Evolutionary conservation across 2,113 vertebrate species (phyloP).

Genomic region (Myotis lucifugus): DNA sequence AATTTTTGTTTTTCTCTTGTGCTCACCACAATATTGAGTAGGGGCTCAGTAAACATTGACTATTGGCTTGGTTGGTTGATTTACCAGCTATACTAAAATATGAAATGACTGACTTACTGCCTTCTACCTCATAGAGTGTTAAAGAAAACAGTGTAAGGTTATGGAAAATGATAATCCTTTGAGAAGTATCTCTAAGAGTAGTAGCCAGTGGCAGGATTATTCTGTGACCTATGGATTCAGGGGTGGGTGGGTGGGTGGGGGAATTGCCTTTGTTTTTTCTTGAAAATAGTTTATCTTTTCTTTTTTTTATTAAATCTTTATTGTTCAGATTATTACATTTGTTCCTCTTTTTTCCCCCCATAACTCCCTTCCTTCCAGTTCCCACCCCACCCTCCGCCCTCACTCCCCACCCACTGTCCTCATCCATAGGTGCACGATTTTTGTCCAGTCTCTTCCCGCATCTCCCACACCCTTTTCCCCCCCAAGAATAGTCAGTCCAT

Average conservation of each 20-base stretch:
- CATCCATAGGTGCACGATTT: too few species aligned
- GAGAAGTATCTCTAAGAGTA: background rate
- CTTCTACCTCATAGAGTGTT: background rate
- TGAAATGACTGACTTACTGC: background rate
- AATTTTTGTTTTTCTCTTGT: background rate
- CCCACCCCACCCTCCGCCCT: too few species aligned
- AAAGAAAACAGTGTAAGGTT: background rate
- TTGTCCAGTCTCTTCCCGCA: too few species aligned
- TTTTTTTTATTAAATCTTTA: too few species aligned
- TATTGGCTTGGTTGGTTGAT: background rate
- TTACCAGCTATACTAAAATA: background rate
- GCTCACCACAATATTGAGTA: background rate
- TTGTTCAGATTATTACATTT: too few species aligned
- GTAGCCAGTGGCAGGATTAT: background rate
- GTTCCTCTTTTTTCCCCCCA: too few species aligned
- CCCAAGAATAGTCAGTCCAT: too few species aligned
- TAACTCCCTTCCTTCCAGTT: too few species aligned
- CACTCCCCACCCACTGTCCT: too few species aligned
- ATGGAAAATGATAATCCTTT: background rate
- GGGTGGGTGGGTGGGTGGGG: too few species aligned
- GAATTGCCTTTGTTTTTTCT: background rate
- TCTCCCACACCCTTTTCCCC: too few species aligned
- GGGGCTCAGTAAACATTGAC: slow-evolving; percentile 4
- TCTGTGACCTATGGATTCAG: background rate
- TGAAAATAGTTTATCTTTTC: background rate